Conservation (phyloP, 2,797 vertebrate genomes). For the Perodicticus potto region DNA sequence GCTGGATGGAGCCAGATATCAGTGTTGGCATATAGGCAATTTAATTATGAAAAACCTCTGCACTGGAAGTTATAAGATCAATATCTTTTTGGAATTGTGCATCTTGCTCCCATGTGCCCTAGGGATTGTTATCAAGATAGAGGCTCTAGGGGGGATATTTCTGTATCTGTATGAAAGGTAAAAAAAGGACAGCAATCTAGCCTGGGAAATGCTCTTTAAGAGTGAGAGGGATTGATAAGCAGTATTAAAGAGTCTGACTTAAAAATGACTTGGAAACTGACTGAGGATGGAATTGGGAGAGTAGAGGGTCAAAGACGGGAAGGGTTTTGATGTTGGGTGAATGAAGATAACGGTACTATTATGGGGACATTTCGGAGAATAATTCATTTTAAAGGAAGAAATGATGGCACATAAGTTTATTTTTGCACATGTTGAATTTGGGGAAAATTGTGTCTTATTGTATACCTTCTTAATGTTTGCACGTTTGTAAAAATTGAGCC, state of each 20-base stretch:
- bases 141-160: neutral
- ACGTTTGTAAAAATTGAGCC: conserved; percentile 22
- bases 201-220: neutral
- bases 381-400: conserved; percentile 46
- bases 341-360: neutral
- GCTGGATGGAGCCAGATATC: neutral
- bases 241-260: conserved; percentile 28
- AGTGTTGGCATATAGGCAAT: neutral
- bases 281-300: neutral
- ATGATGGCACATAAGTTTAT: neutral
- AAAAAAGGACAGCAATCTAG: neutral
- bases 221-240: neutral
- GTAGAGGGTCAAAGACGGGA: neutral
- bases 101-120: neutral
- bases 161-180: neutral
- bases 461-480: neutral
- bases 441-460: conserved; percentile 18
- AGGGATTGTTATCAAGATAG: neutral
- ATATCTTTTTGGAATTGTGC: neutral
- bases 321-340: conserved; percentile 30
- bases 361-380: conserved; percentile 1
- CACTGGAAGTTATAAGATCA: neutral
- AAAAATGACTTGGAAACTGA: conserved; percentile 46
- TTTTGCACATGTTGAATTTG: conserved; percentile 15
- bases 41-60: neutral